Percentiles rank a stretch among this genome's conserved stretches.
Conservation (phyloP, 2,113 vertebrate genomes). For the Cynopterus brachyotis region DNA sequence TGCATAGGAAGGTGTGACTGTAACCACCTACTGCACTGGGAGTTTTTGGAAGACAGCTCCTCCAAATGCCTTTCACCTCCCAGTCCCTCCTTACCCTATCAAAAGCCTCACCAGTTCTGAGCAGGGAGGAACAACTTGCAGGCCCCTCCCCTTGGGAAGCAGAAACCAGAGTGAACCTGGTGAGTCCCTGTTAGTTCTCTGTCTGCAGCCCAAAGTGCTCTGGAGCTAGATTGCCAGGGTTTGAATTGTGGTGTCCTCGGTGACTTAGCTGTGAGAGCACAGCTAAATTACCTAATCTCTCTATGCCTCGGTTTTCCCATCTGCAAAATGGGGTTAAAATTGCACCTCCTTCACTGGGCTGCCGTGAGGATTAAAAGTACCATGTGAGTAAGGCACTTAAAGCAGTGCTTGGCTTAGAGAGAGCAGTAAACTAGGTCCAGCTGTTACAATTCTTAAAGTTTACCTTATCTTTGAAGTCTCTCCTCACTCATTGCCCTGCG, state of each 20-base stretch:
- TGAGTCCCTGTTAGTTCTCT: background rate
- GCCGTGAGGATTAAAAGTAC: background rate
- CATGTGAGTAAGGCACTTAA: background rate
- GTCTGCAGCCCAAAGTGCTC: background rate
- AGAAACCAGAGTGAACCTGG: background rate
- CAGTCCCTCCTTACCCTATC: background rate
- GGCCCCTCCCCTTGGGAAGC: background rate
- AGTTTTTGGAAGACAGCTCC: background rate
- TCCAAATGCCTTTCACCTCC: background rate
- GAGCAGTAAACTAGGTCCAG: background rate
- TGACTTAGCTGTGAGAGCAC: background rate
- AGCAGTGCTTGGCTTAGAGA: background rate
- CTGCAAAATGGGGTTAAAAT: background rate
- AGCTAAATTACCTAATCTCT: background rate
- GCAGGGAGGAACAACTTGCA: background rate
- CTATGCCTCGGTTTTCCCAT: background rate
- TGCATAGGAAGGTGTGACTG: too few species aligned
- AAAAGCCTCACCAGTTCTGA: background rate
- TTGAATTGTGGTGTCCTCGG: background rate
- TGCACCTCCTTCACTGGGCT: background rate
- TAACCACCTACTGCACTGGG: rapidly evolving
- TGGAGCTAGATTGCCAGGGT: background rate
- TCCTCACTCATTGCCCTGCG: background rate
- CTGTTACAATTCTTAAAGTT: background rate
- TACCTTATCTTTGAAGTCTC: background rate